Percentiles rank a stretch among this genome's conserved stretches.
Conservation (phyloP, 2,888 invertebrate species). For the Lepidochitona cinerea region DNA sequence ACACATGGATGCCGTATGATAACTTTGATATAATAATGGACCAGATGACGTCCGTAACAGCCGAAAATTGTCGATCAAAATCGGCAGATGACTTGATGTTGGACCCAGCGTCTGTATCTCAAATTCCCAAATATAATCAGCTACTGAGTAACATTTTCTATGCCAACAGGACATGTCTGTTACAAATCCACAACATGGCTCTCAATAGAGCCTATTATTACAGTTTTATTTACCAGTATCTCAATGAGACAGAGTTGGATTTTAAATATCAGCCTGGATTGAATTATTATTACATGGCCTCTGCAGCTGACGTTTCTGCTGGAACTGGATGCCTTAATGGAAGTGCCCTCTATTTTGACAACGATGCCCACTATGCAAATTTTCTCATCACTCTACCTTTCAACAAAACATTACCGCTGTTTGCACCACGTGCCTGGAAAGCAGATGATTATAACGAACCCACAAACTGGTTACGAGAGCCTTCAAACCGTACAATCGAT, state of each 20-base stretch:
- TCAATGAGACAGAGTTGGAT: conserved; percentile 70
- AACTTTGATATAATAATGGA: conserved; percentile 89
- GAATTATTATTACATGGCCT: conserved; percentile 97
- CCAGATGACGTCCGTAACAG: conserved; percentile 85
- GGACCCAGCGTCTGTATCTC: conserved; percentile 88
- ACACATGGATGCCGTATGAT: conserved; percentile 92
- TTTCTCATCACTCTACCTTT: conserved; percentile 92
- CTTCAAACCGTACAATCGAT: conserved; percentile 90
- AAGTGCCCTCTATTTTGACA: conserved; percentile 93
- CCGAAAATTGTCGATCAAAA: conserved; percentile 91
- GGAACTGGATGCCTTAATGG: conserved; percentile 87
- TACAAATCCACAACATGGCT: conserved; percentile 97
- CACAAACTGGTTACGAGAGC: conserved; percentile 93
- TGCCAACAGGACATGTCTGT: conserved; percentile 87
- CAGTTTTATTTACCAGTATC: conserved; percentile 58
- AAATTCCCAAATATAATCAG: conserved; percentile 73
- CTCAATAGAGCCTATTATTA: conserved; percentile 91
- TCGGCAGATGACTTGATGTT: conserved; percentile 85
- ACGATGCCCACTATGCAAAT: conserved; percentile 93
- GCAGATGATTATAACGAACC: conserved; percentile 79
- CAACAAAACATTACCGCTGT: conserved; percentile 94
- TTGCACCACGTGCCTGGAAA: conserved; percentile 90
- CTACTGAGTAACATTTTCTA: conserved; percentile 83
- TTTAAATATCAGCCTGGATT: conserved; percentile 97
- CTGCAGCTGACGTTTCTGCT: conserved; percentile 94